Conservation (phyloP, 2,113 vertebrate genomes). For the Martes martes region DNA sequence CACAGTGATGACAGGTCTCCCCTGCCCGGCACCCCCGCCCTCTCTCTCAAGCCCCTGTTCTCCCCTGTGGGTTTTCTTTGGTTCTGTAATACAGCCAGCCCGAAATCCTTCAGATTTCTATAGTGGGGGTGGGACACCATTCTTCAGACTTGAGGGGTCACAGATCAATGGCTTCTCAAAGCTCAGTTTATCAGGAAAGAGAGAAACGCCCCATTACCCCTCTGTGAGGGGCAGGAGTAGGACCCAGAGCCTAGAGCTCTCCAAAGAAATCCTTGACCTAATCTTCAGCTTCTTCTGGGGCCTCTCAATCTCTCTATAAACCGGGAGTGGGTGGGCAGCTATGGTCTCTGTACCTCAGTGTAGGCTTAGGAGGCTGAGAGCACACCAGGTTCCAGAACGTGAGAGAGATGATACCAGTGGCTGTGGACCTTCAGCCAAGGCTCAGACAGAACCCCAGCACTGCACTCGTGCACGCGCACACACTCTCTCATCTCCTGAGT, state of each 20-base stretch:
- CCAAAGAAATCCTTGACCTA: background rate
- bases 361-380: background rate
- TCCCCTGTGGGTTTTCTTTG: background rate
- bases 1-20: too few species aligned
- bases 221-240: background rate
- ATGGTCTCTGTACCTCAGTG: background rate
- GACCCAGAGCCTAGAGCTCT: background rate
- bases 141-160: background rate
- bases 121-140: background rate
- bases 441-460: background rate
- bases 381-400: background rate
- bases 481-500: conserved; percentile 11
- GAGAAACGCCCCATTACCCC: background rate
- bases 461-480: background rate
- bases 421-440: background rate
- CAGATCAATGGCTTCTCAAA: background rate
- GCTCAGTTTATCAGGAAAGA: background rate
- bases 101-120: background rate
- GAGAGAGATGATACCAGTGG: background rate
- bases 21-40: too few species aligned
- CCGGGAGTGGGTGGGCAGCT: background rate
- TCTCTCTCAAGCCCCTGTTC: rapidly evolving
- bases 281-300: background rate
- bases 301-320: background rate
- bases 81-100: background rate